phyloP scores from a whole-genome alignment of 2,888 invertebrate genomes.

The Allolobophora icterica region DNA sequence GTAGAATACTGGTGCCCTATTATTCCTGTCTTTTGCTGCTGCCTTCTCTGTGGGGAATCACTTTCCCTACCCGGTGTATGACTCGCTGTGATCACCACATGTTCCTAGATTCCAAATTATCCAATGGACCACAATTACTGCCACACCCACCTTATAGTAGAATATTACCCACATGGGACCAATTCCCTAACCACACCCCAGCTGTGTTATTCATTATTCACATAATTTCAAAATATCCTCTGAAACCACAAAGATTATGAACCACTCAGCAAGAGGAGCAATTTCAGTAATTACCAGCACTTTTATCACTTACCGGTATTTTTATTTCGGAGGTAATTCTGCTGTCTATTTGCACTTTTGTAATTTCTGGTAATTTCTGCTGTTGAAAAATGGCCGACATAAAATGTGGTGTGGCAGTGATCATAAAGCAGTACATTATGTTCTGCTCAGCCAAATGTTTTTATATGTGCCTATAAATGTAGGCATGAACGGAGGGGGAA shows the following conservation, averaged over 20 bases:
- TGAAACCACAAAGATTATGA: background rate
- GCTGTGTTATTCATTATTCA: background rate
- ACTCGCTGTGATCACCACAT: background rate
- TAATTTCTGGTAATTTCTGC: background rate
- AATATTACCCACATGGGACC: background rate
- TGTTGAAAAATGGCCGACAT: background rate
- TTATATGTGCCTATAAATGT: background rate
- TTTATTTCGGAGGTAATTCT: background rate
- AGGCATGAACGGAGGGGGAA: background rate
- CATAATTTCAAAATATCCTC: slow-evolving; percentile 3
- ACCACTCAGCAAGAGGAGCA: background rate
- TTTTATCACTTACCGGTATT: background rate
- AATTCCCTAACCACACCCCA: background rate
- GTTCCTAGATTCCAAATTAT: background rate
- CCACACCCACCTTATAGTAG: background rate
- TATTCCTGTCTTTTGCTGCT: background rate
- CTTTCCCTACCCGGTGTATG: background rate
- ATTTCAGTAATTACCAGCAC: background rate
- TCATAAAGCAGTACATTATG: background rate
- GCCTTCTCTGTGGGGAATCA: background rate
- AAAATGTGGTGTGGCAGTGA: background rate
- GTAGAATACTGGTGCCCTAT: too few relatives aligned
- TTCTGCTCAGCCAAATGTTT: background rate
- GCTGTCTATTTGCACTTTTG: background rate
- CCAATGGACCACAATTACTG: background rate